Base-by-base conservation (phyloP, 1,140 invertebrate species). In the Leptinotarsa undecemlineata region DNA sequence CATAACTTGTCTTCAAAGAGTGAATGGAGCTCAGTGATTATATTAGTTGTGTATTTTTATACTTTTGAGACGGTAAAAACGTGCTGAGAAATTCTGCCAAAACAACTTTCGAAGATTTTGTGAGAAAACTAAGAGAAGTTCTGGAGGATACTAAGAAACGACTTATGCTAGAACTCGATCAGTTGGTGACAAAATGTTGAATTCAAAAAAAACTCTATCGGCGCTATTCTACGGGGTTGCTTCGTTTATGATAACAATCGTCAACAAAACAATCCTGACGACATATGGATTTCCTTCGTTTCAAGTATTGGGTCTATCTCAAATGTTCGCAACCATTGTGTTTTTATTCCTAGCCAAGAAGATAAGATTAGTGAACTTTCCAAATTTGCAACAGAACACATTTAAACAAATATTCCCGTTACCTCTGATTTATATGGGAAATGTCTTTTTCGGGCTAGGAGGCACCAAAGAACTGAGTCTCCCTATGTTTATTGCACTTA, bases 401-500 rank as follows among this genome's bases (percentile, higher is more conserved):
- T 90, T 92, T n/a, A 83, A 82, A 14, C 91, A 97, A 87, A 95
- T 99, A 78, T 98, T 95, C 90, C 98, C 98, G 2, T 85, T 99
- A 66, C 97, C 98, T 1, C 78, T 99, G 2, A 94, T 99, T 67
- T 99, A 94, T 85, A 89, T 98, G 47, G 95, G 96, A 33, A 99
- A 99, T 86, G 93, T 99, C 89, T 90, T 98, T 51, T 97, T 96
- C 82, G 98, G 98, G 15, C 88, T 99, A 17, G 98, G 97, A 15
- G 97, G 98, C 13, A 99, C 98, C 0, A 96, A 99, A 83, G 93
- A 97, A 81, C 86, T 99, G 13, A 98, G 96, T 87, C 87, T 99
- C 66, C 98, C 98, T 0, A 99, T 99, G 98, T 98, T 99, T 84
- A 99, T 97, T 13, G 98, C 97, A 13, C 86, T 99, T 8, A 87